These are phyloP conservation scores for Leucophenga montana DNA, from an alignment of 2,888 invertebrate genomes.

Conservation along the genomic window DNA sequence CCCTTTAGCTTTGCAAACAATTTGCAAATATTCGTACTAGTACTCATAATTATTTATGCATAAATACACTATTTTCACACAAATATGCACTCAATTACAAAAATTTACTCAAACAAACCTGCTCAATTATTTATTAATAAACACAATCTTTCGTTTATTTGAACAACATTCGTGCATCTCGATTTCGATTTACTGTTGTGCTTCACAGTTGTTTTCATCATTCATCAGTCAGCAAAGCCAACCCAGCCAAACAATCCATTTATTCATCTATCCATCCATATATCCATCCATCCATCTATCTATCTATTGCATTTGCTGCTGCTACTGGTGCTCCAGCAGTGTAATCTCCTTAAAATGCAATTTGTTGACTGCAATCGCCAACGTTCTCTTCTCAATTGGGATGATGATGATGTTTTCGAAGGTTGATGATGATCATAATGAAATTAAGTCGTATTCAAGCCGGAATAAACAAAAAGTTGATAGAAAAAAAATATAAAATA, in stretches of 20 bases:
- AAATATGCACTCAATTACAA: background rate
- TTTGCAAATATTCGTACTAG: background rate
- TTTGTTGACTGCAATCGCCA: slow-evolving; percentile 63
- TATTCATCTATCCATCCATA: background rate
- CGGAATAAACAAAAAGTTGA: background rate
- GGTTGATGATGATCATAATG: slow-evolving; percentile 37
- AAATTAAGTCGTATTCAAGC: background rate
- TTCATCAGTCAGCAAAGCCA: slow-evolving; percentile 10
- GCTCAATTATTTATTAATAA: slow-evolving; percentile 18
- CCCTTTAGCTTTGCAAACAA: background rate
- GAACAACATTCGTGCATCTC: slow-evolving; percentile 1
- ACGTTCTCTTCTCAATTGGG: slow-evolving; percentile 58
- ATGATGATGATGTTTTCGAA: slow-evolving; percentile 55
- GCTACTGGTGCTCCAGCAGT: slow-evolving; percentile 6
- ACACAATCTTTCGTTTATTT: background rate
- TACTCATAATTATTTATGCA: slow-evolving; percentile 17
- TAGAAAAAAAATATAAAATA: slow-evolving; percentile 39
- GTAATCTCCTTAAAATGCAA: slow-evolving; percentile 65
- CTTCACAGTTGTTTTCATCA: background rate
- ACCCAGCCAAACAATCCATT: background rate
- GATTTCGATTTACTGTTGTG: background rate
- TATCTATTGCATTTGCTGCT: background rate
- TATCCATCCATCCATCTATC: background rate
- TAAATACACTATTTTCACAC: background rate
- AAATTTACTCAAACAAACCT: no score